Conservation (phyloP, 2,888 invertebrate genomes). For the Luffia ferchaultella region DNA sequence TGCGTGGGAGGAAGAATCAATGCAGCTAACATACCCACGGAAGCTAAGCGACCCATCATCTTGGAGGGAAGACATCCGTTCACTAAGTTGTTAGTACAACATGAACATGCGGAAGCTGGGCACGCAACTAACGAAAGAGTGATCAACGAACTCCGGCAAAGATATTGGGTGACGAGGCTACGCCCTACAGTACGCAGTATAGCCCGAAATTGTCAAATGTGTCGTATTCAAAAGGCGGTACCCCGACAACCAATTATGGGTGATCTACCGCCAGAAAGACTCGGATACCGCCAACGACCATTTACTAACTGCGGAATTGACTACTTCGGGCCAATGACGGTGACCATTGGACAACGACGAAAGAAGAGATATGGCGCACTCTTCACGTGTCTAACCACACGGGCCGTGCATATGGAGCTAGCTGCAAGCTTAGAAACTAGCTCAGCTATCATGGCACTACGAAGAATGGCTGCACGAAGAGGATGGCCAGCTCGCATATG, state of each 20-base stretch:
- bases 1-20: too few species aligned
- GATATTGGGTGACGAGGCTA: slow-evolving; percentile 11
- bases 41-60: too few species aligned
- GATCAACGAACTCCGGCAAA: slow-evolving; percentile 14
- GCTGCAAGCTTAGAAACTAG: not conserved
- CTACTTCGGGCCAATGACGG: slow-evolving; percentile 15
- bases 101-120: not conserved
- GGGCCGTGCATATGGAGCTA: not conserved
- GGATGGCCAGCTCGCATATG: not conserved
- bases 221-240: slow-evolving; percentile 3
- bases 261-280: slow-evolving; percentile 6
- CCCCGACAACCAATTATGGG: slow-evolving; percentile 8
- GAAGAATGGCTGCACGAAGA: not conserved
- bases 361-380: too few species aligned
- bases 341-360: too few species aligned
- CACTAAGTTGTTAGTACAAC: not conserved
- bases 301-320: slow-evolving; percentile 17
- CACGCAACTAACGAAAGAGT: slow-evolving; percentile 5
- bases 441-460: not conserved
- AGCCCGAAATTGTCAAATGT: slow-evolving; percentile 4
- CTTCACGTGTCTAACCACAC: not conserved
- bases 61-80: not conserved
- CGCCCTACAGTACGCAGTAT: too few species aligned
- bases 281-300: slow-evolving; percentile 12
- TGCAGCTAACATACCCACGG: too few species aligned